A percentile compares a stretch with the other conserved stretches of the same genome.
Conservation (phyloP, 2,113 vertebrate genomes). For the Seriola aureovittata region DNA sequence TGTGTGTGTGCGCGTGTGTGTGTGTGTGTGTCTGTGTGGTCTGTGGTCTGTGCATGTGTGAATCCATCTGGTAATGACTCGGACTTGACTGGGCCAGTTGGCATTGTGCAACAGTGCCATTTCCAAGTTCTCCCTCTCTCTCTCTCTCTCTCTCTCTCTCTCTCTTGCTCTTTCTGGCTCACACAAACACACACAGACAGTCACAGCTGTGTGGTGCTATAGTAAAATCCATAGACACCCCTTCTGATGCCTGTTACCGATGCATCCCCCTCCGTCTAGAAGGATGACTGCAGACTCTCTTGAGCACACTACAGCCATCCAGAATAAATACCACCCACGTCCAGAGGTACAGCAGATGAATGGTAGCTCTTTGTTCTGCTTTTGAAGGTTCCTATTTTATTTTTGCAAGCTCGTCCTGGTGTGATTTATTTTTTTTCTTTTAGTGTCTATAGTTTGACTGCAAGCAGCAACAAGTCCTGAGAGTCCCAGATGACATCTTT, state of each 20-base stretch:
- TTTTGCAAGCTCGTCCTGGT: background rate
- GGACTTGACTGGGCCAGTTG: conserved; percentile 72
- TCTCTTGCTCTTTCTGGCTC: background rate
- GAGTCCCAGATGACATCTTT: background rate
- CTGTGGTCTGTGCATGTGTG: conserved; percentile 41
- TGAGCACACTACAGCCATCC: conserved; percentile 29
- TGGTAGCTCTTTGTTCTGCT: conserved; percentile 34
- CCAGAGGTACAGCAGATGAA: conserved; percentile 37
- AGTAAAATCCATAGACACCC: conserved; percentile 51
- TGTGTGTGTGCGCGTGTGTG: conserved; percentile 30
- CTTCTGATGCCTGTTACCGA: conserved; percentile 31
- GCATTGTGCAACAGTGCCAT: conserved; percentile 51
- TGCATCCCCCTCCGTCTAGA: conserved; percentile 9
- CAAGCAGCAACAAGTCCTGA: background rate
- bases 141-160: conserved; percentile 11
- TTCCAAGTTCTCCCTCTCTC: conserved; percentile 62
- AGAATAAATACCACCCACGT: conserved; percentile 52
- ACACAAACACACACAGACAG: conserved; percentile 16
- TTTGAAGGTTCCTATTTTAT: conserved; percentile 16
- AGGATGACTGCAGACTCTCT: conserved; percentile 29
- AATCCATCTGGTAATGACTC: conserved; percentile 77
- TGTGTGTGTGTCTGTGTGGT: background rate
- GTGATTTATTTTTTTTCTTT: background rate
- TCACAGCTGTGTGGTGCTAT: conserved; percentile 33
- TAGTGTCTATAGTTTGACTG: background rate